Evolutionary conservation across 2,113 vertebrate genomes (phyloP), one percentile per base, ranked within the genome.

Genomic region (Mormoops blainvillei): DNA sequence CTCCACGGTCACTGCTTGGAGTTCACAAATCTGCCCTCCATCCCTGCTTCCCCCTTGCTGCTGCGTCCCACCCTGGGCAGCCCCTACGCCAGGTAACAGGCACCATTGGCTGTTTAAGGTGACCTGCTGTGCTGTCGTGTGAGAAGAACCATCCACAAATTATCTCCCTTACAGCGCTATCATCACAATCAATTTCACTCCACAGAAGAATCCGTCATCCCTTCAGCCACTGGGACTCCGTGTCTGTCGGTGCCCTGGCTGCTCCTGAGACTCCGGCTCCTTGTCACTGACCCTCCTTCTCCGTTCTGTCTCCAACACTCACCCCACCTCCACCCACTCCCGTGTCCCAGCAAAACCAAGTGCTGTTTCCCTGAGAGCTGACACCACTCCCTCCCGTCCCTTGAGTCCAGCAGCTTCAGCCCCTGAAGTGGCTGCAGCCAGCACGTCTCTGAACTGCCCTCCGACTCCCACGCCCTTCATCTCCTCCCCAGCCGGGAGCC

Each of bases 81-180:
- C 54, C 18, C 41, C 78, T 16, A 71, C 85, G 31, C 67, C 3
- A 28, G 16, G 2, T n/a, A 48, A 50, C 20, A 36, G 0, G 6
- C 18, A 19, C 4, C 0, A 7, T 31, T 0, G 4, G 15, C 54
- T 54, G 28, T 28, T 52, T 22, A 26, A 38, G 24, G 43, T 7
- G 28, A 67, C 54, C 41, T n/a, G 5, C 18, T n/a, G 4, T 19
- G 18, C 19, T 10, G 38, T 2, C 10, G 11, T 9, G 0, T 20
- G 58, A 45, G 24, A 28, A 4, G 33, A 28, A 7, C 31, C 50
- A 6, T 3, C 28, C 31, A 26, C 43, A 18, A 19, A 73, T 22
- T 2, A 48, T 52, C 16, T 77, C 58, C 16, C 41, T 61, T 33
- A 52, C 41, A 31, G 74, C 41, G n/a, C 36, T 58, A 20, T 15